Evolutionary conservation across 2,113 vertebrate genomes (phyloP).

Genomic region (Macrotis lagotis): DNA sequence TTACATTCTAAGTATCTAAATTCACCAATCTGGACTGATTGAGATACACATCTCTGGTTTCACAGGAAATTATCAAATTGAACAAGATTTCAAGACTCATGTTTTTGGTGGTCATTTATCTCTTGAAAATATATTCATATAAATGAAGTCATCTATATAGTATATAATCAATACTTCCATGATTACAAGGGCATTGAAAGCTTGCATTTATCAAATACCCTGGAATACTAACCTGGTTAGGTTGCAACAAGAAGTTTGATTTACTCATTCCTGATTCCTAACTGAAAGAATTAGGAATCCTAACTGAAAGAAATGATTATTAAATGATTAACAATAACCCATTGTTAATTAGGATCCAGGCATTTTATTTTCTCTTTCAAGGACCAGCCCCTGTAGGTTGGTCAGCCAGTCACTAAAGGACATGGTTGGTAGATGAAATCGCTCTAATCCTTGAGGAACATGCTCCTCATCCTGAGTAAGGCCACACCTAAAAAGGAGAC

Average conservation of each 20-base stretch:
- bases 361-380: not conserved
- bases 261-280: not conserved
- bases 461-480: too few relatives aligned
- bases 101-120: not conserved
- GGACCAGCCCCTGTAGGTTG: not conserved
- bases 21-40: not conserved
- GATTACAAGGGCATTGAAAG: not conserved
- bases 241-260: not conserved
- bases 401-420: not conserved
- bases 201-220: not conserved
- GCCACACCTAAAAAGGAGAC: not conserved
- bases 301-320: not conserved
- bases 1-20: too few relatives aligned
- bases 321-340: not conserved
- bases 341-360: not conserved
- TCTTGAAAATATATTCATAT: not conserved
- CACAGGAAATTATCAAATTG: not conserved
- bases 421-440: not conserved
- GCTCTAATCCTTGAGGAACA: not conserved
- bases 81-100: not conserved
- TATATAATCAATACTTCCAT: not conserved
- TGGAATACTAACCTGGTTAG: not conserved
- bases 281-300: not conserved
- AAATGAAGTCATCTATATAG: not conserved
- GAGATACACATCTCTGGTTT: not conserved